Percentiles rank a stretch among this genome's conserved stretches.
phyloP scores from a whole-genome alignment of 1,140 invertebrate genomes.

The Acromyrmex charruanus region DNA sequence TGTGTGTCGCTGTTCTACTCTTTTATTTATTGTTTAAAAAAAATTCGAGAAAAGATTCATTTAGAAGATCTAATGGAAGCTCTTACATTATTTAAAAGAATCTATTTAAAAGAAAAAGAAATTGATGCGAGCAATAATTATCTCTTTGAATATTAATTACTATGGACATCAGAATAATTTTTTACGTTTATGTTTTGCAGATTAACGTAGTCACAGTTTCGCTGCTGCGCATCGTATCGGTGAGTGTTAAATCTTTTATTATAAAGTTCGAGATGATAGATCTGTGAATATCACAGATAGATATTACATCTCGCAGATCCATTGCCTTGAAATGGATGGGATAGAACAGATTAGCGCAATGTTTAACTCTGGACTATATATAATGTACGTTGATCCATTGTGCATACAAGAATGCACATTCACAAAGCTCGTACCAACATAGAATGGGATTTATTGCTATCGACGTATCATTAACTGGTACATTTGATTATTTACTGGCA shows the following conservation, averaged over 20 bases:
- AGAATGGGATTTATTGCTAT: not conserved
- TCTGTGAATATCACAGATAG: not conserved
- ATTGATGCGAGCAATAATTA: not conserved
- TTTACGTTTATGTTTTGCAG: not conserved
- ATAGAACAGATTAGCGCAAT: conserved; percentile 20
- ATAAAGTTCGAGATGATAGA: conserved; percentile 1
- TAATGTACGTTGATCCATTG: conserved; percentile 1
- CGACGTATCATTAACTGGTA: conserved; percentile 17
- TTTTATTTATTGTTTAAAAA: not conserved
- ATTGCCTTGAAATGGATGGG: conserved; percentile 20
- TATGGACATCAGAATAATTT: not conserved
- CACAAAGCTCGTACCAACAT: not conserved
- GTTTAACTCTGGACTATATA: conserved; percentile 27
- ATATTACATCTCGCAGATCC: not conserved
- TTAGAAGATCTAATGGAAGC: not conserved
- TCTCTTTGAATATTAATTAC: not conserved
- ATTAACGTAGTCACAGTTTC: not conserved
- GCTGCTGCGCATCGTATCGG: not conserved
- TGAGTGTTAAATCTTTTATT: not conserved
- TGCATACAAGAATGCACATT: conserved; percentile 20
- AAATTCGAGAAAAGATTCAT: not conserved
- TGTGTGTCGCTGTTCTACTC: no score
- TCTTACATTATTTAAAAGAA: not conserved
- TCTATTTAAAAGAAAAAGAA: not conserved
- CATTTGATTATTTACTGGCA: not conserved